A percentile compares a stretch with the other conserved stretches of the same genome.
Evolutionary conservation across 2,888 invertebrate species (phyloP).

Genomic region (Torymus auratus): DNA sequence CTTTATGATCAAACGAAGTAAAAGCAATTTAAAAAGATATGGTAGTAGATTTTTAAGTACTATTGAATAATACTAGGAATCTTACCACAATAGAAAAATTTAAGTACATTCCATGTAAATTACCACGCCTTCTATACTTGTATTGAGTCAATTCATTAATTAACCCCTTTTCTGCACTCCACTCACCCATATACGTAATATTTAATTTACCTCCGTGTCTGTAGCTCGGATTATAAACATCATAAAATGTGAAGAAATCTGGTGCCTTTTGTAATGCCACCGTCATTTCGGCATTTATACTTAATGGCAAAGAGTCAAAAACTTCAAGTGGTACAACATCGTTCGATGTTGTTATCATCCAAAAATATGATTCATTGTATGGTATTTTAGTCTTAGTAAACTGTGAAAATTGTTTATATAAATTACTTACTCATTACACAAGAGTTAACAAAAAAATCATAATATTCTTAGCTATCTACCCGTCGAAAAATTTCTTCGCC

Average conservation of each 20-base stretch:
- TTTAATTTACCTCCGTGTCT: slow-evolving; percentile 66
- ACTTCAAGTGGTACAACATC: slow-evolving; percentile 56
- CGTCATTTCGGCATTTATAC: slow-evolving; percentile 67
- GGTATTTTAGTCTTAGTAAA: slow-evolving; percentile 62
- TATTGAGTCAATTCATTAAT: slow-evolving; percentile 63
- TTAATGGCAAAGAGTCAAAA: slow-evolving; percentile 63
- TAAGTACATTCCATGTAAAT: slow-evolving; percentile 65
- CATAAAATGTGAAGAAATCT: slow-evolving; percentile 63
- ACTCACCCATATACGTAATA: slow-evolving; percentile 66
- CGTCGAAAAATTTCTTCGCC: slow-evolving; percentile 64
- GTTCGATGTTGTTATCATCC: slow-evolving; percentile 61
- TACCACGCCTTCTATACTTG: slow-evolving; percentile 68
- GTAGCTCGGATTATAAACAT: slow-evolving; percentile 70
- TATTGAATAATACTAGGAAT: no score
- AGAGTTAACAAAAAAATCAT: background rate
- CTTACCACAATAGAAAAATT: slow-evolving; percentile 67
- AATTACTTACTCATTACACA: slow-evolving; percentile 1
- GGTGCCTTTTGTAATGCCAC: slow-evolving; percentile 57
- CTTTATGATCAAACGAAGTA: slow-evolving; percentile 50
- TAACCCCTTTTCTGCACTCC: slow-evolving; percentile 62
- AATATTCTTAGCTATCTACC: slow-evolving; percentile 53
- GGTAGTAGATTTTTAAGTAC: no score
- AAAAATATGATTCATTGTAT: slow-evolving; percentile 69
- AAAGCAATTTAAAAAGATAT: no score
- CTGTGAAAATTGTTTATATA: slow-evolving; percentile 55